Percentiles rank a stretch among this genome's conserved stretches.
Conservation (phyloP, 2,888 invertebrate species). For the Psylliodes chrysocephalus region DNA sequence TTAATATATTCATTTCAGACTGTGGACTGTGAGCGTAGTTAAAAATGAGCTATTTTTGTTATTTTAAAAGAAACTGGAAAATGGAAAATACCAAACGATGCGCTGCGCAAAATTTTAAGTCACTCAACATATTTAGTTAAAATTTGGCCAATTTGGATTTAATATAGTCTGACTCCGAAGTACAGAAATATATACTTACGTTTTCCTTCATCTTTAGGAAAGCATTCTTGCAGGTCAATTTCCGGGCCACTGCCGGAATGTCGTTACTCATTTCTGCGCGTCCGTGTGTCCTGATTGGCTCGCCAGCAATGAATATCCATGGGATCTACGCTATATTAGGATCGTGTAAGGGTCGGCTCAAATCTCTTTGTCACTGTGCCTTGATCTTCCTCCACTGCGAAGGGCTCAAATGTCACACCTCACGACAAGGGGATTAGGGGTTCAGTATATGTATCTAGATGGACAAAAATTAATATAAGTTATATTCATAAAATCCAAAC, state of each 20-base stretch:
- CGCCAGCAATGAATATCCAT: constrained; percentile 55
- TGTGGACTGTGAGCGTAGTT: no score
- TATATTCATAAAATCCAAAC: no score
- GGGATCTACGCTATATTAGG: constrained; percentile 47
- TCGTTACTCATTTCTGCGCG: constrained; percentile 35
- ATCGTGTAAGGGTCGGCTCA: constrained; percentile 44
- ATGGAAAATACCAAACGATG: no score
- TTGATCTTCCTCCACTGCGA: constrained; percentile 50
- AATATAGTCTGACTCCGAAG: no score
- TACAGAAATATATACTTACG: neutral
- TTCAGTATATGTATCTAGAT: neutral
- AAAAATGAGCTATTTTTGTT: no score
- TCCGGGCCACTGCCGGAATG: constrained; percentile 33
- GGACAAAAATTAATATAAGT: neutral
- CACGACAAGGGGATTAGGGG: neutral
- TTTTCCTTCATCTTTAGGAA: constrained; percentile 36
- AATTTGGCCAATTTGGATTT: no score
- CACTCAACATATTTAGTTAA: no score
- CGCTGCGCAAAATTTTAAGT: no score
- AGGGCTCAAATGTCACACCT: constrained; percentile 42
- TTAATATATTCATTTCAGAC: no score
- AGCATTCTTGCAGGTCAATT: constrained; percentile 36
- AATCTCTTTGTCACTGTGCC: constrained; percentile 44
- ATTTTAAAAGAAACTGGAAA: no score
- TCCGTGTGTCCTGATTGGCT: constrained; percentile 5